Evolutionary conservation across 2,888 invertebrate genomes (phyloP).

Genomic region (Sicus ferrugineus): DNA sequence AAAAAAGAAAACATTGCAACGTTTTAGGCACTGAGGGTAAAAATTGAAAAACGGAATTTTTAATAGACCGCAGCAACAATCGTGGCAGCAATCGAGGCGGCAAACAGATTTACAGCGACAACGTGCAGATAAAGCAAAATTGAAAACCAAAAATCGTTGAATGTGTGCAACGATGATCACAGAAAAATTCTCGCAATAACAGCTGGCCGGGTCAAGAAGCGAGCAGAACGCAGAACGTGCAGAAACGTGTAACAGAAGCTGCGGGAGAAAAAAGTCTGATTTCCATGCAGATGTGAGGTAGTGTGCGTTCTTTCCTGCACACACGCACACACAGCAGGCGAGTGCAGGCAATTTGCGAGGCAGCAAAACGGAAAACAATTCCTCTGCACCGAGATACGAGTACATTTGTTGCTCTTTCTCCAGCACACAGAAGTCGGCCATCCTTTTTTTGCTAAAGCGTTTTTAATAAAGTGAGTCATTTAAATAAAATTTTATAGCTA

Average conservation of each 20-base stretch:
- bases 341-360: background rate
- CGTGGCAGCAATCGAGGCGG: background rate
- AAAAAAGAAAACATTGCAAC: conserved; percentile 26
- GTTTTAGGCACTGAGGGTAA: conserved; percentile 33
- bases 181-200: conserved; percentile 39
- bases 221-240: background rate
- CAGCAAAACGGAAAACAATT: conserved; percentile 1
- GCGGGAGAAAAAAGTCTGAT: background rate
- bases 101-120: conserved; percentile 36
- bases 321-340: background rate
- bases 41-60: conserved; percentile 24
- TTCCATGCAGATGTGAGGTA: conserved; percentile 9
- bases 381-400: background rate
- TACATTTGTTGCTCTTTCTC: background rate
- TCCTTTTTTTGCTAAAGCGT: conserved; percentile 4
- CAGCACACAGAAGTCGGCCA: background rate
- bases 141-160: conserved; percentile 19
- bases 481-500: no score
- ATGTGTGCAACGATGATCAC: conserved; percentile 53
- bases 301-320: background rate
- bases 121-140: conserved; percentile 41
- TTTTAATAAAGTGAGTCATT: conserved; percentile 1
- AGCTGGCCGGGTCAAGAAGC: conserved; percentile 32
- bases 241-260: no score
- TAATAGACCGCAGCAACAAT: conserved; percentile 28